Base-by-base conservation (phyloP, 2,113 vertebrate genomes). In the Nesogale talazaci region DNA sequence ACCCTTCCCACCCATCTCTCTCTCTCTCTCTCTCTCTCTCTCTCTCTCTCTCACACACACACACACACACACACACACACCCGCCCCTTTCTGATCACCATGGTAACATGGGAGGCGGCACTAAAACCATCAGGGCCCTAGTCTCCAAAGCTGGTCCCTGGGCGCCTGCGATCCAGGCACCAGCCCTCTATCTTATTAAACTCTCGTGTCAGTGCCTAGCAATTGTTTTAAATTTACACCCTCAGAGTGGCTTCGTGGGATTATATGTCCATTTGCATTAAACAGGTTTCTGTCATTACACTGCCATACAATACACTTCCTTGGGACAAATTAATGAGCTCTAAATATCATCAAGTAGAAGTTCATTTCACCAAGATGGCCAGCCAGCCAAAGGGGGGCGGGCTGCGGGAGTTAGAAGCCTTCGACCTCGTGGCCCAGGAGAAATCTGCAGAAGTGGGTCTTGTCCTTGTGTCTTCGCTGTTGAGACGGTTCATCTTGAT, bases 201-300 rank as follows among this genome's bases (percentile, higher is more conserved):
- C 57, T 79, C 72, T 22, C 7, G n/a, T 89, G 95, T 95, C 94
- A 95, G 34, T 95, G 95, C 86, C 70, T 76, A 94, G 95, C 91
- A 95, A 94, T 81, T 94, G 82, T 95, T 95, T 95, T 87, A 97
- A 97, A 97, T 97, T 96, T 59, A 97, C 31, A 94, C 83, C 89
- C 77, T 22, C 92, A 34, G 76, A 38, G 75, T 93, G 82, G 94
- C 95, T 97, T 96, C 97, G 85, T 77, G 95, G 95, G 87, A 87
- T 91, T 95, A 93, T 8, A 31, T 80, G 79, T 90, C 94, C 61
- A 92, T 94, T 95, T 96, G 89, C 96, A 95, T 95, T 97, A 96
- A 96, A 70, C 88, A 96, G 83, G n/a, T 81, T 80, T 93, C 91
- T 83, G 34, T 92, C 94, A 96, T 97, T 96, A 96, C 97, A 94